Base-by-base conservation (phyloP, 2,888 invertebrate genomes). In the Yponomeuta plumbellus region DNA sequence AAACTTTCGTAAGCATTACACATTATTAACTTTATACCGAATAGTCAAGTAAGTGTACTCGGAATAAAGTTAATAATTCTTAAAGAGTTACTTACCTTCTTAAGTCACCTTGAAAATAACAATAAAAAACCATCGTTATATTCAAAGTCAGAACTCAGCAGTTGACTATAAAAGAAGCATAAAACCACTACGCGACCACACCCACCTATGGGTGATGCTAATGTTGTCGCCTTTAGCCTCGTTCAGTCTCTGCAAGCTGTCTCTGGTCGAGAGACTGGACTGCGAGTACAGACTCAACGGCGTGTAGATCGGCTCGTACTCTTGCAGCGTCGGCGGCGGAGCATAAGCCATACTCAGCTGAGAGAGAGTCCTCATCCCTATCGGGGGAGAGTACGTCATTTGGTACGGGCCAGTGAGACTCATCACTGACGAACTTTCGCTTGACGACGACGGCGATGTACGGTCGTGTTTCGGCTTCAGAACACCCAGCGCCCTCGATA, bases 401-500 rank as follows among this genome's bases (percentile, higher is more conserved):
- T 87, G 88, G 72, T 91, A 92, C 17, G 86, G 84, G 66, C 87
- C 84, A 17, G 88, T 85, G 52, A 93, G 81, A 71, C 93, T 93
- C 61, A 93, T 77, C 11, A 93, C 92, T 69, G 92, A 92, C 10
- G 93, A 93, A 70, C 92, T 92, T 73, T 93, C 93, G 66, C 94
- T 94, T 0, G 94, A 94, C 61, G 94, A 94, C 0, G 94, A 94
- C 0, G 94, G 94, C 0, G 94, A 94, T 0, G 93, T 92, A 68
- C 94, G 92, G 66, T 94, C 94, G 70, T 90, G 88, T 71, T 92
- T 92, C 67, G 93, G 92, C 73, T 94, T 92, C 5, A 94, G 93
- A 59, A 93, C 95, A 62, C 96, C 95, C 57, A 96, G 85, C 4
- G 95, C 96, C 69, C 95, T 92, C 68, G 94, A 94, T 81, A 96